Evolutionary conservation across 2,113 vertebrate species (phyloP).

Genomic region (Lipotes vexillifer): DNA sequence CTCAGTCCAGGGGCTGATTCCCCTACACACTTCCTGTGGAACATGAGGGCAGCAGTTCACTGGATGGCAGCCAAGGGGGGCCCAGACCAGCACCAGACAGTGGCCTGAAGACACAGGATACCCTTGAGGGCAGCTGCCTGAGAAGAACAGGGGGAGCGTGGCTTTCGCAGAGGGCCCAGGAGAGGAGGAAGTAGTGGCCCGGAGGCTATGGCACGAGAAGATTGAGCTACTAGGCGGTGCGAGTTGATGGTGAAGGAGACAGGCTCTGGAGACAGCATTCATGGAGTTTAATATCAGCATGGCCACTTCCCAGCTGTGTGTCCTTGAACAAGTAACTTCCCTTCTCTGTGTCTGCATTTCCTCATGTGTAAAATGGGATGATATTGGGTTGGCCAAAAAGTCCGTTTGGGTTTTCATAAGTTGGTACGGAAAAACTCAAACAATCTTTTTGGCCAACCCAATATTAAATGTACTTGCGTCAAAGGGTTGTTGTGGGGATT

Average conservation of each 20-base stretch:
- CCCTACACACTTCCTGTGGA: not conserved
- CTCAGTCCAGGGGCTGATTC: not conserved
- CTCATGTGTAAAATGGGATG: not conserved
- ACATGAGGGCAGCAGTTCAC: not conserved
- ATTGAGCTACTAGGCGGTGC: not conserved
- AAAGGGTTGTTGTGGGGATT: not conserved
- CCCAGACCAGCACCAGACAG: not conserved
- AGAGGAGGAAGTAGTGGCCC: not conserved
- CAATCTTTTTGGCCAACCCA: no score
- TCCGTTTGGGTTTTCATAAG: no score
- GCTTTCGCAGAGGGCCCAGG: not conserved
- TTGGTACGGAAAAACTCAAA: no score
- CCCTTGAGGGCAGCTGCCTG: rapidly evolving
- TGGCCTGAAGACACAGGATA: not conserved
- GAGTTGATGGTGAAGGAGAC: not conserved
- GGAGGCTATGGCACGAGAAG: not conserved
- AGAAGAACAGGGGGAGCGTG: not conserved
- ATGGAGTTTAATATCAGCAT: not conserved
- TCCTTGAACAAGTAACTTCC: not conserved
- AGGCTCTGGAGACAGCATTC: not conserved
- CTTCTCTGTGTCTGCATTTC: not conserved
- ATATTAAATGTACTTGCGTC: not conserved
- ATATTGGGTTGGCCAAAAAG: not conserved
- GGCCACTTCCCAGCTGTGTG: no score
- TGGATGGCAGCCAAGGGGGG: not conserved